Conservation (phyloP, 2,113 vertebrate species). For the Peromyscus maniculatus region DNA sequence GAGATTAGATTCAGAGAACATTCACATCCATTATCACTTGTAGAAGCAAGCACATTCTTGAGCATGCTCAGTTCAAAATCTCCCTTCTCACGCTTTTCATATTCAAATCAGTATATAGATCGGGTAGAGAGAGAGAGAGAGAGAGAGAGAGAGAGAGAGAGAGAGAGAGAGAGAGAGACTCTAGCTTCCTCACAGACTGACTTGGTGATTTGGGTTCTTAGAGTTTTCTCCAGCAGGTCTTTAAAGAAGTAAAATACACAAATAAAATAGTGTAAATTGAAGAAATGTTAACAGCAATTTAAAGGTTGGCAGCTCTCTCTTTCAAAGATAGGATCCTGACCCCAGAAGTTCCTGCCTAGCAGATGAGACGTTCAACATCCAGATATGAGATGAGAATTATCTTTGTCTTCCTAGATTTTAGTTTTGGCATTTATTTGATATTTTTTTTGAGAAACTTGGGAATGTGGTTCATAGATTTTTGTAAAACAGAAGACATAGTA, state of each 20-base stretch:
- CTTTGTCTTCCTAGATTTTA: slow-evolving; percentile 30
- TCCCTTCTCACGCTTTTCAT: background rate
- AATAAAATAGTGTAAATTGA: background rate
- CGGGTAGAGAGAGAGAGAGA: background rate
- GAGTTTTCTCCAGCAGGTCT: background rate
- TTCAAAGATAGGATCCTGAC: background rate
- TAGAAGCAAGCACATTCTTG: background rate
- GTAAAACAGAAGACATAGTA: background rate
- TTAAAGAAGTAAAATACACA: background rate
- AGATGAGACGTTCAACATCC: background rate
- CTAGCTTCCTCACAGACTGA: background rate
- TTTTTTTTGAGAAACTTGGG: background rate
- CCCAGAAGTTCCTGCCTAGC: background rate
- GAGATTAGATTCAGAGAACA: background rate
- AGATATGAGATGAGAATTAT: background rate
- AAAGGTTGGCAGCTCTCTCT: background rate
- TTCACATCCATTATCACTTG: background rate
- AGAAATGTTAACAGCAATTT: background rate
- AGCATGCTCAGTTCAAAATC: background rate
- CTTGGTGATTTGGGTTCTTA: background rate
- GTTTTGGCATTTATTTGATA: slow-evolving; percentile 30
- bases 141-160: background rate
- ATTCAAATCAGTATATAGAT: background rate
- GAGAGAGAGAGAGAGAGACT: background rate
- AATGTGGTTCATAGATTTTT: background rate